Conservation (phyloP, 2,888 invertebrate species). For the Tubulanus polymorphus region DNA sequence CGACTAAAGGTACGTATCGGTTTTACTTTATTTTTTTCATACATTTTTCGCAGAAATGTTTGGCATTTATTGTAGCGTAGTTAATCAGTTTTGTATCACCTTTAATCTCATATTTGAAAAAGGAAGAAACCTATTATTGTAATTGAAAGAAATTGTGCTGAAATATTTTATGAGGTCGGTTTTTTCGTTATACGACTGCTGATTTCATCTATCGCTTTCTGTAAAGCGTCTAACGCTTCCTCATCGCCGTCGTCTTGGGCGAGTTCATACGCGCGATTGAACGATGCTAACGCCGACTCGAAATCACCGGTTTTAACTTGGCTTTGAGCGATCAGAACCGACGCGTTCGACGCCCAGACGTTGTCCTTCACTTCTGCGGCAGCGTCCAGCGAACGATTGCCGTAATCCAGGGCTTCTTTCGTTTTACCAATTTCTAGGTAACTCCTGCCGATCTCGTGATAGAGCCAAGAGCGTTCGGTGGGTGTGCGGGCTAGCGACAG, state of each 20-base stretch:
- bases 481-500: conserved; percentile 48
- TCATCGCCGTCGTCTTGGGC: conserved; percentile 36
- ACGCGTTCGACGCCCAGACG: conserved; percentile 50
- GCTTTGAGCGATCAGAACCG: conserved; percentile 47
- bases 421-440: conserved; percentile 47
- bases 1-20: conserved; percentile 40
- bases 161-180: too few species aligned
- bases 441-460: conserved; percentile 55
- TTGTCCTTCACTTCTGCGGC: conserved; percentile 43
- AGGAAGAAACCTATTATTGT: too few species aligned
- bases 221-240: conserved; percentile 44
- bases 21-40: too few species aligned
- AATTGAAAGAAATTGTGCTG: too few species aligned
- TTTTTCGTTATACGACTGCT: too few species aligned
- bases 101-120: conserved; percentile 7
- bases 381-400: conserved; percentile 39
- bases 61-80: too few species aligned
- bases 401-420: conserved; percentile 35
- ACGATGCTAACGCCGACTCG: conserved; percentile 34
- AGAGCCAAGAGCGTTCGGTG: conserved; percentile 53
- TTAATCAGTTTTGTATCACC: too few species aligned
- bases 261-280: conserved; percentile 43
- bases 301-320: conserved; percentile 42
- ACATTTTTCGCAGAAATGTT: too few species aligned
- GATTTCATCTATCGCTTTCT: conserved; percentile 46